Evolutionary conservation across 2,888 invertebrate species (phyloP).

Genomic region (Tetragonula carbonaria): DNA sequence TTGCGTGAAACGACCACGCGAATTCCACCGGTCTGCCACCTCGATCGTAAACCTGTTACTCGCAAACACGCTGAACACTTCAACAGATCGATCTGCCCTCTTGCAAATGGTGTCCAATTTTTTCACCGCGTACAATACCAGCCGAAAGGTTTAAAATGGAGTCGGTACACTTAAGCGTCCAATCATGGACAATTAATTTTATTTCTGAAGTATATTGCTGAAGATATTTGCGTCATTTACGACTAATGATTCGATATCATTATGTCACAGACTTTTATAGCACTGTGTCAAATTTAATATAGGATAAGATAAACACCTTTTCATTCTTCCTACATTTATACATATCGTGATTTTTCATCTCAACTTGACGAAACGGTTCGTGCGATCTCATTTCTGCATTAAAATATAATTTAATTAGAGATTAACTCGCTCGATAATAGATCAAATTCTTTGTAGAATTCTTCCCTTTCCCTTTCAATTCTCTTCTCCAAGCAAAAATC

Average conservation of each 20-base stretch:
- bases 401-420: not conserved
- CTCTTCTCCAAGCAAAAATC: not conserved
- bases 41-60: not conserved
- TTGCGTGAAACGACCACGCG: constrained; percentile 12
- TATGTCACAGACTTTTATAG: not conserved
- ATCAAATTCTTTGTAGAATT: not conserved
- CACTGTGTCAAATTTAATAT: not conserved
- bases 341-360: not conserved
- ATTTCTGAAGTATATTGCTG: not conserved
- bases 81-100: not conserved
- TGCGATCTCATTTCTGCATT: not conserved
- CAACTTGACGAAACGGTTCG: rapidly evolving
- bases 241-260: not conserved
- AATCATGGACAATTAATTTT: not conserved
- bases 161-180: not conserved
- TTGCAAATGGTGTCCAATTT: not conserved
- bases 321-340: not conserved
- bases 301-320: not conserved
- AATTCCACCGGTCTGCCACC: constrained; percentile 3
- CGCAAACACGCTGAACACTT: not conserved
- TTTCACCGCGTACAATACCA: not conserved
- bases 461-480: not conserved
- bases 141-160: not conserved
- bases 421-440: not conserved
- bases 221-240: not conserved